These are phyloP conservation scores for Equus quagga DNA, from an alignment of 2,113 vertebrate species.

Conservation along the genomic window DNA sequence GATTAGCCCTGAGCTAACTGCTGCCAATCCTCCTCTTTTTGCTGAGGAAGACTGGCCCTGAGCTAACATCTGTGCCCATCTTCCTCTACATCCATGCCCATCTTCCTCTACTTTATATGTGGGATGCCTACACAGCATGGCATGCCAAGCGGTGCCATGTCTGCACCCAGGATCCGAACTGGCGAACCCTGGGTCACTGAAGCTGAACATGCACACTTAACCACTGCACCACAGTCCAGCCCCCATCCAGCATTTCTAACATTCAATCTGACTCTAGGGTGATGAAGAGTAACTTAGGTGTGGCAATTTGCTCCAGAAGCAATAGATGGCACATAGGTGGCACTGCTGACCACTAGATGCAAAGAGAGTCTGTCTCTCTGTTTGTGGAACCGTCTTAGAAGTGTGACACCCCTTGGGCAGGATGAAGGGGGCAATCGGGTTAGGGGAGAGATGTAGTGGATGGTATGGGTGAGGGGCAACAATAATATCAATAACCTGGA, in stretches of 20 bases:
- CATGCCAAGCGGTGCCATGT: too few relatives aligned
- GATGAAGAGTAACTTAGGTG: not conserved
- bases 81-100: too few relatives aligned
- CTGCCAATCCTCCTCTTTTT: too few relatives aligned
- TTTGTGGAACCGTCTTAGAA: not conserved
- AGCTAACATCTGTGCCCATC: too few relatives aligned
- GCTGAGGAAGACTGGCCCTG: too few relatives aligned
- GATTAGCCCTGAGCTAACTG: too few relatives aligned
- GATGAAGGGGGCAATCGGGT: not conserved
- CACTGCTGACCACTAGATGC: not conserved
- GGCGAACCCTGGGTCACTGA: too few relatives aligned
- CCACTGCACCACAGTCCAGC: too few relatives aligned
- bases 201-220: too few relatives aligned
- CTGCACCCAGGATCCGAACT: too few relatives aligned
- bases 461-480: not conserved
- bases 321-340: not conserved
- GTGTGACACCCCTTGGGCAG: not conserved
- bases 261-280: not conserved
- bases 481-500: not conserved
- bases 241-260: not conserved
- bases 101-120: too few relatives aligned
- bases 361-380: not conserved
- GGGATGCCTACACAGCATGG: too few relatives aligned
- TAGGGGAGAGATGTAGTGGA: not conserved
- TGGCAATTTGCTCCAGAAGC: not conserved